A percentile compares a stretch with the other conserved stretches of the same genome.
These are phyloP conservation scores for Nymphalis c-album DNA, from an alignment of 2,888 invertebrate genomes.

Conservation along the genomic window DNA sequence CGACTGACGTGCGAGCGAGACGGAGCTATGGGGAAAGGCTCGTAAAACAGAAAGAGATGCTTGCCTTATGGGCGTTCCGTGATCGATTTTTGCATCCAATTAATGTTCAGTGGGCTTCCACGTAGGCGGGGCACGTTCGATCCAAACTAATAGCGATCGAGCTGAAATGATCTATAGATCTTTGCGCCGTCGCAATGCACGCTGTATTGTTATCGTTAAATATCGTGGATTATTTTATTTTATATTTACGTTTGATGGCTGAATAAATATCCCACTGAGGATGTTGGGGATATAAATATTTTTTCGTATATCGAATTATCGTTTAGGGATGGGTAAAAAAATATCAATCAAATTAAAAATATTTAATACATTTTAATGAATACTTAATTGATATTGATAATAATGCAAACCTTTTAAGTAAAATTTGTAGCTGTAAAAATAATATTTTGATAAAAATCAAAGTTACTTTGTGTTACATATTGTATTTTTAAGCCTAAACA, in stretches of 20 bases:
- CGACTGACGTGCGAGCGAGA: slow-evolving; percentile 49
- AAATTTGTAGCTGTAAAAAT: too few relatives aligned
- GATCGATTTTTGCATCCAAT: slow-evolving; percentile 73
- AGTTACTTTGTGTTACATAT: too few relatives aligned
- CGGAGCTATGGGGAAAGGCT: slow-evolving; percentile 26
- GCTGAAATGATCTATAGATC: slow-evolving; percentile 80
- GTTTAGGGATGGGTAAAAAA: background rate
- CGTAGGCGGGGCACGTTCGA: slow-evolving; percentile 68
- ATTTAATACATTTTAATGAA: too few relatives aligned
- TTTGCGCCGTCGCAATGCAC: slow-evolving; percentile 61
- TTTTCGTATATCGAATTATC: slow-evolving; percentile 6
- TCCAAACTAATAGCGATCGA: slow-evolving; percentile 77
- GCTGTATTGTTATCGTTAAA: slow-evolving; percentile 75
- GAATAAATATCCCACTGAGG: slow-evolving; percentile 59
- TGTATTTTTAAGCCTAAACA: too few relatives aligned
- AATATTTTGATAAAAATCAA: too few relatives aligned
- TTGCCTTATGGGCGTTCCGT: slow-evolving; percentile 65
- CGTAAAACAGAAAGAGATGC: slow-evolving; percentile 49
- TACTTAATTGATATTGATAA: too few relatives aligned
- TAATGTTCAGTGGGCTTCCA: slow-evolving; percentile 79
- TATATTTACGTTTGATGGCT: slow-evolving; percentile 71
- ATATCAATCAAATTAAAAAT: too few relatives aligned
- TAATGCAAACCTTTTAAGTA: too few relatives aligned
- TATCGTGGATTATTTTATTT: slow-evolving; percentile 73
- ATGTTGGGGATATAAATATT: slow-evolving; percentile 51